phyloP scores from a whole-genome alignment of 2,888 invertebrate species.

The Tenthredo livida region DNA sequence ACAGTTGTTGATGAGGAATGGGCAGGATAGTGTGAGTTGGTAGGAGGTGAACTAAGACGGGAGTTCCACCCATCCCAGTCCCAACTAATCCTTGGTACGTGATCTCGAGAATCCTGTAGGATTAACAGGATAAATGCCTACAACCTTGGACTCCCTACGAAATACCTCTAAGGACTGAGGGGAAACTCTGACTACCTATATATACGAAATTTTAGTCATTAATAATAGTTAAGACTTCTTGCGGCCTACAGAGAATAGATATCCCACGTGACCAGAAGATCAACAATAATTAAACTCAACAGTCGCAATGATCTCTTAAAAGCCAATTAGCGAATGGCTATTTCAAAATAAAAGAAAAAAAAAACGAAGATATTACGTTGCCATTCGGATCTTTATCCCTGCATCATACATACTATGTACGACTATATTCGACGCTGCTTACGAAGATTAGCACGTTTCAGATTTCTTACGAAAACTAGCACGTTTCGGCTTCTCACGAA shows the following conservation, averaged over 20 bases:
- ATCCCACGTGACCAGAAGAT: neutral
- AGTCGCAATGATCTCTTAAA: conserved; percentile 18
- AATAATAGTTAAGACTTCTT: conserved; percentile 37
- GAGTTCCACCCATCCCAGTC: conserved; percentile 45
- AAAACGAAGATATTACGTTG: neutral
- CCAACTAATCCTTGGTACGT: conserved; percentile 64
- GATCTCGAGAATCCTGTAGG: conserved; percentile 65
- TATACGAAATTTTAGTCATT: conserved; percentile 13
- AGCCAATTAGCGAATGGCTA: neutral
- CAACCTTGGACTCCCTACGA: conserved; percentile 61
- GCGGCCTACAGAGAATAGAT: conserved; percentile 23
- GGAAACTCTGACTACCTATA: conserved; percentile 8
- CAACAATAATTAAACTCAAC: neutral
- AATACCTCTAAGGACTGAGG: conserved; percentile 54
- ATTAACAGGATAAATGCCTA: conserved; percentile 63
- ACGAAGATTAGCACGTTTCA: too few relatives aligned
- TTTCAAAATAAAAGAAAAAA: neutral
- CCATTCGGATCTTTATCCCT: neutral
- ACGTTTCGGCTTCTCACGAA: too few relatives aligned
- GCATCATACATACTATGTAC: too few relatives aligned
- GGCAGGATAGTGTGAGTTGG: neutral
- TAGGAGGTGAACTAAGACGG: conserved; percentile 50
- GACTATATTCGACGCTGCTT: too few relatives aligned
- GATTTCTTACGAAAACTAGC: too few relatives aligned
- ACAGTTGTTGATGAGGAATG: conserved; percentile 55